Evolutionary conservation across 2,888 invertebrate genomes (phyloP).

Genomic region (Dolichomitus sp.): DNA sequence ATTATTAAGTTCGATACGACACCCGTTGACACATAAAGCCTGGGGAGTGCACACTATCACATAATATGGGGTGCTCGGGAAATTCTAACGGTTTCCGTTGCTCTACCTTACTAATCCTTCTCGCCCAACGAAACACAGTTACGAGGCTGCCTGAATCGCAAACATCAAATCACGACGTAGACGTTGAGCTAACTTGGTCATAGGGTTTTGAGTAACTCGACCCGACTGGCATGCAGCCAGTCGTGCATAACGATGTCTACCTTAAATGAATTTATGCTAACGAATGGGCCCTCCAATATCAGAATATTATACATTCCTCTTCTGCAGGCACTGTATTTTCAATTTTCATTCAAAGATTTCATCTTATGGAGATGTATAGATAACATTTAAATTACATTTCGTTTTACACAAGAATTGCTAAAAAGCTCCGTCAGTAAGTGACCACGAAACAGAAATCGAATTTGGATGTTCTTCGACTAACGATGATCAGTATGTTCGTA

Average conservation of each 20-base stretch:
- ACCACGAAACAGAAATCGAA: too few species aligned
- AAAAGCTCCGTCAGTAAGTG: neutral
- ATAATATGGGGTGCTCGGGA: neutral
- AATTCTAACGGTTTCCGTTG: neutral
- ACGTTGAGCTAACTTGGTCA: constrained; percentile 7
- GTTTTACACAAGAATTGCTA: neutral
- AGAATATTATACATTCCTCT: neutral
- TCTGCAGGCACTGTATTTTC: neutral
- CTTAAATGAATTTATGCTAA: constrained; percentile 16
- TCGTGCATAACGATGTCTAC: constrained; percentile 1
- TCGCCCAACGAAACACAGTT: constrained; percentile 10
- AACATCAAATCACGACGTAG: constrained; percentile 14
- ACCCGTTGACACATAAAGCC: constrained; percentile 18
- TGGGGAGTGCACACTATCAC: neutral
- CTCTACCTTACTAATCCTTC: constrained; percentile 3
- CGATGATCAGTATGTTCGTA: neutral
- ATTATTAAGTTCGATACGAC: constrained; percentile 31
- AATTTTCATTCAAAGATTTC: neutral
- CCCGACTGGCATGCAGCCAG: constrained; percentile 8
- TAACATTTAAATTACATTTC: neutral
- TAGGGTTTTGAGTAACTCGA: constrained; percentile 2
- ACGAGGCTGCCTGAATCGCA: constrained; percentile 21
- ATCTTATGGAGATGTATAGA: neutral
- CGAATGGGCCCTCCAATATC: neutral
- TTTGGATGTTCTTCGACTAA: too few species aligned